Conservation (phyloP, 2,113 vertebrate species). For the Myocastor coypus region DNA sequence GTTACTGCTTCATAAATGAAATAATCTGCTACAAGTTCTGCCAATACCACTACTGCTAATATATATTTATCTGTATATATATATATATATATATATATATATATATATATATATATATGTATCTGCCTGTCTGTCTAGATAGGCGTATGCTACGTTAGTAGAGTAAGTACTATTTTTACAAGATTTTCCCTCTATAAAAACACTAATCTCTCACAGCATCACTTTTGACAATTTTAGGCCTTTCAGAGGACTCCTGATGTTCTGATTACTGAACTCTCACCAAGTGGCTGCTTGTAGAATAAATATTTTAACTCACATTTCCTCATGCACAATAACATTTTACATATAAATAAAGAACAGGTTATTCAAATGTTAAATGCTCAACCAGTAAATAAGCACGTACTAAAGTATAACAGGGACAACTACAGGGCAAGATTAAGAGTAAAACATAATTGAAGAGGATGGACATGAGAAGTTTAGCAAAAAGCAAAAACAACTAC, state of each 20-base stretch:
- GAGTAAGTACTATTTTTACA: neutral
- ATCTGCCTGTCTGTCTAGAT: neutral
- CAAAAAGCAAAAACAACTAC: conserved; percentile 24
- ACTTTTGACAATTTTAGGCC: neutral
- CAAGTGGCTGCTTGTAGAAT: neutral
- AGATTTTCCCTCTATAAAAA: neutral
- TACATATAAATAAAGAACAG: neutral
- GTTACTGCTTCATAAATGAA: neutral
- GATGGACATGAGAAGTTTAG: neutral
- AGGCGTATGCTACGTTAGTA: neutral
- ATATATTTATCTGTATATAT: neutral
- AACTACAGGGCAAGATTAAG: conserved; percentile 4
- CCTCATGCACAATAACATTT: neutral
- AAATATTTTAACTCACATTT: neutral
- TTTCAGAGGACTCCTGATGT: neutral
- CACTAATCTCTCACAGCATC: neutral
- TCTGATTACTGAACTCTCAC: conserved; percentile 6
- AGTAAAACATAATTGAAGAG: neutral
- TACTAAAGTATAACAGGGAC: neutral
- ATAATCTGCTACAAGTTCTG: neutral
- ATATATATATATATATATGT: neutral
- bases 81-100: neutral
- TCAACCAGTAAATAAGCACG: neutral
- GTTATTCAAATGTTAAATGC: conserved; percentile 22
- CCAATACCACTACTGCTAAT: neutral